Conservation (phyloP, 92 coral and sea anemone species). For the Pocillopora meandrina region DNA sequence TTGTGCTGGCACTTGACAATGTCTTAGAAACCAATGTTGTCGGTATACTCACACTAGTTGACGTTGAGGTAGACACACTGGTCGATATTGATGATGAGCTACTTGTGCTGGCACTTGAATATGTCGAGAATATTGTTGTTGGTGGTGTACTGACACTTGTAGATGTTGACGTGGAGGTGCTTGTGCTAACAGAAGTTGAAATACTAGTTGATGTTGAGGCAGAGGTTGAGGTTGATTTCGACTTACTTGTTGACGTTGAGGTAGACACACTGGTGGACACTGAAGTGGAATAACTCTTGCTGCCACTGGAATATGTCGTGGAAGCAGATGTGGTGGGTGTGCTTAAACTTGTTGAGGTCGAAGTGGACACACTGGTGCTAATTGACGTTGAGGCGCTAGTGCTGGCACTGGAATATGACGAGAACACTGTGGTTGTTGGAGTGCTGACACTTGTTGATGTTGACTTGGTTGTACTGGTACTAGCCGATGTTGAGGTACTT, state of each 20-base stretch:
- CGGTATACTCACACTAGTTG: no score
- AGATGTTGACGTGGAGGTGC: background rate
- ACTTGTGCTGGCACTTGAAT: conserved; percentile 8
- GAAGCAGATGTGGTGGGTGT: no score
- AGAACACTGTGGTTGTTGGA: background rate
- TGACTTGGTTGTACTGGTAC: background rate
- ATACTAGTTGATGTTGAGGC: no score
- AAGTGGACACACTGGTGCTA: background rate
- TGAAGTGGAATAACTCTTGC: background rate
- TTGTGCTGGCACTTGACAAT: no score
- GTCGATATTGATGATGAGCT: background rate
- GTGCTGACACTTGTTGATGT: background rate
- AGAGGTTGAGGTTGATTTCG: no score
- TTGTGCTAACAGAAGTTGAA: no score
- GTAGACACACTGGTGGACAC: conserved; percentile 16
- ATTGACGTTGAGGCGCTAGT: conserved; percentile 7
- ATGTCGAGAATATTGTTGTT: background rate
- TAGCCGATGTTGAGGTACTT: conserved; percentile 5
- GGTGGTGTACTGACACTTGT: conserved; percentile 23
- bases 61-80: background rate
- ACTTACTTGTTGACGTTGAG: no score
- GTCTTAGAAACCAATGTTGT: no score
- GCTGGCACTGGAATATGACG: background rate
- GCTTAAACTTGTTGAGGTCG: no score
- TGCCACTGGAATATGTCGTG: background rate